Conservation (phyloP, 2,888 invertebrate genomes). For the Nezara viridula region DNA sequence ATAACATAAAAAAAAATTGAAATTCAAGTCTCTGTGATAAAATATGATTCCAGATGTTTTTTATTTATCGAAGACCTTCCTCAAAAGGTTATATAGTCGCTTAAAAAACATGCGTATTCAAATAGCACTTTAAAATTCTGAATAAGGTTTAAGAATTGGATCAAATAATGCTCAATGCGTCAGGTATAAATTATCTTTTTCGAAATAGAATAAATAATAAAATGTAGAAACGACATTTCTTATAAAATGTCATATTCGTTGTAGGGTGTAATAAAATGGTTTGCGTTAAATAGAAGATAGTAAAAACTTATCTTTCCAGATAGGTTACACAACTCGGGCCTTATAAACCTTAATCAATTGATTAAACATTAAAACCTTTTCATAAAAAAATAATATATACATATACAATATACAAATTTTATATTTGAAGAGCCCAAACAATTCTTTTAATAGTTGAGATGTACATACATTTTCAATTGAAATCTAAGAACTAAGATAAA, state of each 20-base stretch:
- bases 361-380: no score
- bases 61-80: neutral
- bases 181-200: neutral
- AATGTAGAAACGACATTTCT: neutral
- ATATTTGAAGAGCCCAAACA: no score
- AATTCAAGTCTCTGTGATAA: neutral
- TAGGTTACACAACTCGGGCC: neutral
- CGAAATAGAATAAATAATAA: neutral
- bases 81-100: neutral
- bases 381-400: no score
- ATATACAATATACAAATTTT: no score
- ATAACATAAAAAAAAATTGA: neutral
- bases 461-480: no score
- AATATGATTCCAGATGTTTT: slow-evolving; percentile 16
- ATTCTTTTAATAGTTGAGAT: no score
- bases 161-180: neutral
- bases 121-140: neutral
- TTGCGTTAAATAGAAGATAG: neutral
- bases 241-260: neutral
- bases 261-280: neutral
- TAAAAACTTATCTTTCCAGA: no score
- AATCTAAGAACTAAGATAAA: no score
- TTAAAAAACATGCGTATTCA: neutral
- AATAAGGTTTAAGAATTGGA: neutral
- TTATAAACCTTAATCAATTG: no score